Evolutionary conservation across 2,888 invertebrate species (phyloP).

Genomic region (Priocnemis perturbator): DNA sequence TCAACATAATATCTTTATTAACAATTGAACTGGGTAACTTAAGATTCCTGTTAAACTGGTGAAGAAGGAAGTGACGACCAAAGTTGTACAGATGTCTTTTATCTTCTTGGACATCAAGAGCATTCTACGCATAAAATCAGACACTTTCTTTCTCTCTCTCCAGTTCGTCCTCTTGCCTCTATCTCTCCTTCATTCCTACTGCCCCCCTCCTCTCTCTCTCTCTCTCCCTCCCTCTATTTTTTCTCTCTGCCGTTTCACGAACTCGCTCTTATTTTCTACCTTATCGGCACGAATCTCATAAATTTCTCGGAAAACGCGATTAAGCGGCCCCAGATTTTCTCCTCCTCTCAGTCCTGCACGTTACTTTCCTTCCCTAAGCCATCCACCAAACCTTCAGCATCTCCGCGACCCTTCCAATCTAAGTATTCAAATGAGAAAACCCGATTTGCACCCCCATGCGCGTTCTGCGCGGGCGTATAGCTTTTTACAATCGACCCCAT

Average conservation of each 20-base stretch:
- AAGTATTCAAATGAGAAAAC: constrained; percentile 75
- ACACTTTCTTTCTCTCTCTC: constrained; percentile 22
- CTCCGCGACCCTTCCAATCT: constrained; percentile 71
- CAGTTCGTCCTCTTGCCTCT: constrained; percentile 1
- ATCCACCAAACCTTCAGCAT: constrained; percentile 10
- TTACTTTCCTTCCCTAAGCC: constrained; percentile 21
- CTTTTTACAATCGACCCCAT: constrained; percentile 67
- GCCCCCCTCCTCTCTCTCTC: no score
- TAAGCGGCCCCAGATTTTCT: constrained; percentile 65
- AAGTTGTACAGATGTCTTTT: no score
- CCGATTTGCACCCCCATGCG: constrained; percentile 54
- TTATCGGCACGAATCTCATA: constrained; percentile 74
- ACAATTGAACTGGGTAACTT: no score
- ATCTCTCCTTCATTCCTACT: constrained; percentile 22
- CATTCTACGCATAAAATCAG: constrained; percentile 47
- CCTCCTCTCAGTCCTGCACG: constrained; percentile 24
- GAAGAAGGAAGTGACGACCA: no score
- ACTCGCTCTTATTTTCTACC: constrained; percentile 63
- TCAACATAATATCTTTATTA: no score
- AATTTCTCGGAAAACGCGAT: constrained; percentile 74
- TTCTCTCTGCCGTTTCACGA: constrained; percentile 30
- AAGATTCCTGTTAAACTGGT: no score
- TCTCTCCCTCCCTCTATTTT: constrained; percentile 41
- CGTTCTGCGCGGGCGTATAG: constrained; percentile 55
- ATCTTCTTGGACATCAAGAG: constrained; percentile 33